These are phyloP conservation scores for Naja naja DNA, from an alignment of 2,113 vertebrate species.

Conservation along the genomic window DNA sequence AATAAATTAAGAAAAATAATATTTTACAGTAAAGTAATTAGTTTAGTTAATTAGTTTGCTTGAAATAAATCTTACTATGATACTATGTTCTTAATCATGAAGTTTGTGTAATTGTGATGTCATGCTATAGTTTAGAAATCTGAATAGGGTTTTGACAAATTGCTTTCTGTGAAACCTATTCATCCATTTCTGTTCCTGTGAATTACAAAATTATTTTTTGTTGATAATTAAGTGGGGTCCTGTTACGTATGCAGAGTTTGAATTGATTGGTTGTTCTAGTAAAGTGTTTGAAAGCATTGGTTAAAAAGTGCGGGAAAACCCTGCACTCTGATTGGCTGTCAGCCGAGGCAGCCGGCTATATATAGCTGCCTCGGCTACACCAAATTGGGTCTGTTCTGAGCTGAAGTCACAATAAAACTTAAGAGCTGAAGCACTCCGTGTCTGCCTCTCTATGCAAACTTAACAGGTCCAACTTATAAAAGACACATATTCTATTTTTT, in stretches of 20 bases:
- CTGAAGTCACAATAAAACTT: too few relatives aligned
- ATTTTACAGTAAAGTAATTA: background rate
- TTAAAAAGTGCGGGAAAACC: too few relatives aligned
- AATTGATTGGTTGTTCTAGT: too few relatives aligned
- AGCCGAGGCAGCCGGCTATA: too few relatives aligned
- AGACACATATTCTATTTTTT: background rate
- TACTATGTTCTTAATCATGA: slow-evolving; percentile 12
- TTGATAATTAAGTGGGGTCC: background rate
- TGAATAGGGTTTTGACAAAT: background rate
- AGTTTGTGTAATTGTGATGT: background rate
- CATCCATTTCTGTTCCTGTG: background rate
- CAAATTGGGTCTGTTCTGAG: too few relatives aligned
- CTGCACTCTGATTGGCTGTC: too few relatives aligned
- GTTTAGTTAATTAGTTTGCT: slow-evolving; percentile 16
- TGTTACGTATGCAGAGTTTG: too few relatives aligned
- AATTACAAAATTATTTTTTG: background rate
- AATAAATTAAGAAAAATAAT: background rate
- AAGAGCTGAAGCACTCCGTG: too few relatives aligned
- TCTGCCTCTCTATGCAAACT: too few relatives aligned
- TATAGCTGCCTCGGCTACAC: too few relatives aligned
- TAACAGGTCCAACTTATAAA: background rate
- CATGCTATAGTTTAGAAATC: background rate
- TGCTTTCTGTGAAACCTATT: background rate
- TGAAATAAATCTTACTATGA: background rate
- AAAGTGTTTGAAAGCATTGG: too few relatives aligned